Evolutionary conservation across 1,140 invertebrate genomes (phyloP).

Genomic region (Globodera rostochiensis): DNA sequence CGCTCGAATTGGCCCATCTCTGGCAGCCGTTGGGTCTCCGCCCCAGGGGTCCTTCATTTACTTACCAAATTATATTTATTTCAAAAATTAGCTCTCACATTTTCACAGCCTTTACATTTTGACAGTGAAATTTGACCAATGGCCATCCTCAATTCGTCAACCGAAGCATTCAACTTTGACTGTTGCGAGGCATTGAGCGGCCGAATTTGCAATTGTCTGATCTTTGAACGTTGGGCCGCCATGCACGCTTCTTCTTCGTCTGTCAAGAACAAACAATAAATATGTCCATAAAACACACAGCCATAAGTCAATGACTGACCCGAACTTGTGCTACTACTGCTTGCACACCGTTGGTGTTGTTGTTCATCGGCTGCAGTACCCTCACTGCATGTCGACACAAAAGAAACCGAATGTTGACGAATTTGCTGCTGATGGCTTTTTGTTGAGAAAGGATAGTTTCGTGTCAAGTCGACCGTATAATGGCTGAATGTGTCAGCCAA

Average conservation of each 20-base stretch:
- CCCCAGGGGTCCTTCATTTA: slow-evolving; percentile 61
- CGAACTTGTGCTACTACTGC: slow-evolving; percentile 33
- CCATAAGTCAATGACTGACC: slow-evolving; percentile 24
- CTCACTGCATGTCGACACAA: slow-evolving; percentile 1
- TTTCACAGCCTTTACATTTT: slow-evolving; percentile 60
- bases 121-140: slow-evolving; percentile 58
- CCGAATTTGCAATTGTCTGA: slow-evolving; percentile 57
- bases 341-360: slow-evolving; percentile 12
- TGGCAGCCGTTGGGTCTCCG: slow-evolving; percentile 49
- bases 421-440: neutral
- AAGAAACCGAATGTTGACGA: slow-evolving; percentile 27
- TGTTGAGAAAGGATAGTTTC: neutral
- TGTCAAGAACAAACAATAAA: slow-evolving; percentile 26
- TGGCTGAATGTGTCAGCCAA: neutral
- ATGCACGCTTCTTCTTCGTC: slow-evolving; percentile 48
- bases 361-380: neutral
- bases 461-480: neutral
- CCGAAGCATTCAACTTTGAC: slow-evolving; percentile 56
- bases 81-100: slow-evolving; percentile 28
- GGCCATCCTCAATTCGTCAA: slow-evolving; percentile 60
- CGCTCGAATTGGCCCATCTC: slow-evolving; percentile 44
- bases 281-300: neutral
- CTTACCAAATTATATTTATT: neutral
- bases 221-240: slow-evolving; percentile 56
- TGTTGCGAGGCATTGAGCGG: slow-evolving; percentile 51